Conservation (phyloP, 2,888 invertebrate genomes). For the Lymantria monacha region DNA sequence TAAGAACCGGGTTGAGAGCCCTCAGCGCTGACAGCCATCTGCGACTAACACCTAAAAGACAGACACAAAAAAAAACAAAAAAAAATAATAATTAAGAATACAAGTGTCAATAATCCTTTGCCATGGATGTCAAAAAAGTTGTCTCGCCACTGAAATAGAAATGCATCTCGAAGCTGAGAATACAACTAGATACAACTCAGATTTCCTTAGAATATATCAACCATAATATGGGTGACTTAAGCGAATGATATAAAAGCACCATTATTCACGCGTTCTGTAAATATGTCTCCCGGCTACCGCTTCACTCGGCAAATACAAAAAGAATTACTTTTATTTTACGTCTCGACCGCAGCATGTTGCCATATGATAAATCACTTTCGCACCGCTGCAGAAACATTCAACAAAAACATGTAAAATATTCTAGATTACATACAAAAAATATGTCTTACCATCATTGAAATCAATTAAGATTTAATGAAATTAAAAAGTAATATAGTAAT, state of each 20-base stretch:
- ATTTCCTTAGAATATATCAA: neutral
- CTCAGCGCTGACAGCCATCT: too few species aligned
- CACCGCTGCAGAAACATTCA: constrained; percentile 51
- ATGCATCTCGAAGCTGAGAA: too few species aligned
- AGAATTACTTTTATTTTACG: constrained; percentile 76
- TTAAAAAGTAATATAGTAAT: too few species aligned
- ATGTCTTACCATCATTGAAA: constrained; percentile 47
- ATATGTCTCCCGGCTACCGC: constrained; percentile 57
- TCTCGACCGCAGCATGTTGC: constrained; percentile 74
- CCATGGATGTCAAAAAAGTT: too few species aligned
- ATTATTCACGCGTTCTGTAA: constrained; percentile 75
- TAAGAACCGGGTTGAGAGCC: too few species aligned
- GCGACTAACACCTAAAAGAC: too few species aligned
- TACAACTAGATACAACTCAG: too few species aligned
- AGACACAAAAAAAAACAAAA: too few species aligned
- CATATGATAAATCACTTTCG: constrained; percentile 77
- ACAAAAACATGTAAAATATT: constrained; percentile 63
- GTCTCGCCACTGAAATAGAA: too few species aligned
- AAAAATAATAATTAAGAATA: too few species aligned
- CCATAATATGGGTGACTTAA: neutral
- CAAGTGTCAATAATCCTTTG: too few species aligned
- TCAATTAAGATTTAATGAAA: neutral
- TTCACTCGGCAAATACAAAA: constrained; percentile 68
- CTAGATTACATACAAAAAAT: constrained; percentile 61
- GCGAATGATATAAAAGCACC: constrained; percentile 23